Conservation (phyloP, 2,888 invertebrate genomes). For the Archips xylosteana region DNA sequence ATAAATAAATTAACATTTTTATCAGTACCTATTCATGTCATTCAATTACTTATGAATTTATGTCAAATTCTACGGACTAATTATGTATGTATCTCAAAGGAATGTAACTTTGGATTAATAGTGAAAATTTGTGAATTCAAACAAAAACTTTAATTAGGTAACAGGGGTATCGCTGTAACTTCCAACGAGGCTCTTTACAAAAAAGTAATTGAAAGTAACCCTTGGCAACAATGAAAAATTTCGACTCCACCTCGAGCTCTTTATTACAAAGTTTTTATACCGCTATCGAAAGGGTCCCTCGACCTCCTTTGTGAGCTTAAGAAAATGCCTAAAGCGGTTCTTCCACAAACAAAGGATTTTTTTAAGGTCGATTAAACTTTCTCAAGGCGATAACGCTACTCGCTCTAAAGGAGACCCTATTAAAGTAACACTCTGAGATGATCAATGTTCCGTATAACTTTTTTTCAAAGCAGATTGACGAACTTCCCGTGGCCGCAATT, state of each 20-base stretch:
- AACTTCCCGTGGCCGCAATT: slow-evolving; percentile 15
- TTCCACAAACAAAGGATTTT: slow-evolving; percentile 65
- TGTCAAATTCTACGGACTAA: background rate
- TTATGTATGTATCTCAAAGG: background rate
- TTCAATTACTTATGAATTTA: no score
- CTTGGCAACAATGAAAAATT: slow-evolving; percentile 63
- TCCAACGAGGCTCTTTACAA: slow-evolving; percentile 48
- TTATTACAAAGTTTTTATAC: slow-evolving; percentile 48
- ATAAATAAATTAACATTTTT: no score
- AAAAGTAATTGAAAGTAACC: slow-evolving; percentile 57
- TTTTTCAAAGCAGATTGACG: slow-evolving; percentile 29
- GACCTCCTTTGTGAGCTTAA: slow-evolving; percentile 44
- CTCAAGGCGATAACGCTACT: slow-evolving; percentile 56
- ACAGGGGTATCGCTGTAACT: slow-evolving; percentile 46
- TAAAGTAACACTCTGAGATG: slow-evolving; percentile 36
- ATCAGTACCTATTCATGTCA: no score
- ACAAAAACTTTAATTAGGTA: slow-evolving; percentile 45
- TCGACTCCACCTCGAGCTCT: slow-evolving; percentile 43
- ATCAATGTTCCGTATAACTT: slow-evolving; percentile 35
- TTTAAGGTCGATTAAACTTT: slow-evolving; percentile 73
- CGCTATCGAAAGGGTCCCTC: slow-evolving; percentile 46
- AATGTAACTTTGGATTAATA: slow-evolving; percentile 22
- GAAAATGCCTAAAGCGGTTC: slow-evolving; percentile 52
- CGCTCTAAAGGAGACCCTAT: slow-evolving; percentile 43
- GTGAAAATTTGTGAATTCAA: slow-evolving; percentile 21